Percentiles rank a stretch among this genome's conserved stretches.
phyloP scores from a whole-genome alignment of 2,113 vertebrate species.

The Reinhardtius hippoglossoides region DNA sequence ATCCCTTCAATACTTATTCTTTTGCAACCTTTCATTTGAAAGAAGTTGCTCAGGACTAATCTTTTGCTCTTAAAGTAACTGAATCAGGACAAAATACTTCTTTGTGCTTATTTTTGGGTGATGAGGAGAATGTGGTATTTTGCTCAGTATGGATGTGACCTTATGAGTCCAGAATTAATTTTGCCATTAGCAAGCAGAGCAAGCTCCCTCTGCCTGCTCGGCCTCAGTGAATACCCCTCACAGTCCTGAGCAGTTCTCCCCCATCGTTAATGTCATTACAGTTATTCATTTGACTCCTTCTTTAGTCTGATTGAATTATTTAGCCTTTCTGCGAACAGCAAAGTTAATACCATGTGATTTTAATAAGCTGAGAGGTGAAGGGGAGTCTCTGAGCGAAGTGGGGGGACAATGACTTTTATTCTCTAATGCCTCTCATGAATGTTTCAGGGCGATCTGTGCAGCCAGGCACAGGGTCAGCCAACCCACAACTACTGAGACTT shows the following conservation, averaged over 20 bases:
- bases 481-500: conserved; percentile 46
- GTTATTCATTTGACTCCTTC: conserved; percentile 82
- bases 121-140: conserved; percentile 54
- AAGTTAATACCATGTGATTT: conserved; percentile 84
- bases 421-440: conserved; percentile 77
- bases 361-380: conserved; percentile 82
- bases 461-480: conserved; percentile 59
- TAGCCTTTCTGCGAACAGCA: conserved; percentile 77
- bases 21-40: neutral
- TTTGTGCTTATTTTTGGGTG: conserved; percentile 20
- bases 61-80: conserved; percentile 11
- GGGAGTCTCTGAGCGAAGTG: conserved; percentile 60
- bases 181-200: conserved; percentile 64
- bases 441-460: conserved; percentile 68
- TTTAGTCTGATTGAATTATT: conserved; percentile 84
- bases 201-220: conserved; percentile 50
- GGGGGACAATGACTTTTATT: conserved; percentile 70
- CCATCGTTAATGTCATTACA: conserved; percentile 80
- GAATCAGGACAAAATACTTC: conserved; percentile 21
- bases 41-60: conserved; percentile 8
- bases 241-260: conserved; percentile 67
- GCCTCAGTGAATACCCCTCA: conserved; percentile 55
- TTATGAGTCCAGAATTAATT: conserved; percentile 67
- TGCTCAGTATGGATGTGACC: conserved; percentile 55
- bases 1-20: neutral